phyloP scores from a whole-genome alignment of 2,113 vertebrate species.

The Cyrtonyx montezumae region DNA sequence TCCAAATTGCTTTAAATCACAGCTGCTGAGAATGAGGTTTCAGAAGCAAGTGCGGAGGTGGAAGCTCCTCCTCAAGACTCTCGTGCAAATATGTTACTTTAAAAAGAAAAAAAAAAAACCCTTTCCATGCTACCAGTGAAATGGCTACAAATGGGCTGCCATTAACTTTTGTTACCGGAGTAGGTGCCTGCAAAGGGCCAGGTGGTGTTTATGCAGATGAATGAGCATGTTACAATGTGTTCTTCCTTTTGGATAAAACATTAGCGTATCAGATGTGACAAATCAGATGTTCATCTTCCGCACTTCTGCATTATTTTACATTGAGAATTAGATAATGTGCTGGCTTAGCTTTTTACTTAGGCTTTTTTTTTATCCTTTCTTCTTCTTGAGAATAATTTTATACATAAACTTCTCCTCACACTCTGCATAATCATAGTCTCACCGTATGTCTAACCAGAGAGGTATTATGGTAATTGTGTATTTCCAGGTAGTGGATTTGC shows the following conservation, averaged over 20 bases:
- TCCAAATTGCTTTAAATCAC: not conserved
- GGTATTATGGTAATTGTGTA: conserved; percentile 72
- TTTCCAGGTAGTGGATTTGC: conserved; percentile 37
- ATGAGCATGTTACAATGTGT: conserved; percentile 96
- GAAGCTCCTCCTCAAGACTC: conserved; percentile 19
- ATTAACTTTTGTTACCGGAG: conserved; percentile 89
- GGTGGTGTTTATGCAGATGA: conserved; percentile 99
- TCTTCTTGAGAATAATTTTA: conserved; percentile 74
- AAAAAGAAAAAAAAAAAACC: conserved; percentile 1
- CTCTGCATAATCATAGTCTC: conserved; percentile 75
- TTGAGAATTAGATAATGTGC: conserved; percentile 85
- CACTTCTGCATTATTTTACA: conserved; percentile 88
- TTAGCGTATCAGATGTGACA: conserved; percentile 99
- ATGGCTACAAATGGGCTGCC: conserved; percentile 78
- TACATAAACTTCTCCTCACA: conserved; percentile 74
- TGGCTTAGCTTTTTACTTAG: conserved; percentile 78
- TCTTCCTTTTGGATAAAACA: conserved; percentile 99
- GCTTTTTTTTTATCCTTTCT: not conserved
- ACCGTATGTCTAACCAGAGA: conserved; percentile 67
- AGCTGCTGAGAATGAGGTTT: not conserved
- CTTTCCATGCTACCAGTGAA: conserved; percentile 74
- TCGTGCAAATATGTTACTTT: conserved; percentile 65
- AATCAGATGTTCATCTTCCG: conserved; percentile 97
- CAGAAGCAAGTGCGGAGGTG: not conserved
- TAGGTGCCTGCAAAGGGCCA: conserved; percentile 93